Evolutionary conservation across 2,113 vertebrate genomes (phyloP), one percentile per base, ranked within the genome.

Genomic region (Scortum barcoo): DNA sequence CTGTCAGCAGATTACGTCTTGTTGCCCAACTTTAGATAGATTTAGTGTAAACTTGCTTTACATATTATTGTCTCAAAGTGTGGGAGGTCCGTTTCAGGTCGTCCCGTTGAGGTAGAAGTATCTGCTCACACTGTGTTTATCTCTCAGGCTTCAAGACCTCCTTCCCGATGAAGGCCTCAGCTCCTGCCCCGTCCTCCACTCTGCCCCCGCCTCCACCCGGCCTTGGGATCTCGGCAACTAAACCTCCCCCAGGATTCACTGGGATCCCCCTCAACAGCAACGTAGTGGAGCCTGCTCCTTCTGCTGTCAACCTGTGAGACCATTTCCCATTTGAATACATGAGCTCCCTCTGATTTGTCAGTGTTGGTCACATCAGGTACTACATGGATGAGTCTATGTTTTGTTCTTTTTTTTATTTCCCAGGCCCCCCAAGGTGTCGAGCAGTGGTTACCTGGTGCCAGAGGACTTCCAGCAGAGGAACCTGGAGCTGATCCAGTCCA

Each of bases 381-480:
- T 4, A 8, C 73, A 28, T 83, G 12, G 26, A n/a, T 42, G 24
- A 56, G 54, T 30, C 4, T 4, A 46, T 57, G 65, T 30, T 20
- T 46, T 48, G 44, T 5, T n/a, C 44, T 28, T 75, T 36, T 22
- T 30, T 16, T 3, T 11, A 17, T 48, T 19, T 14, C 22, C 30
- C 81, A 97, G 96, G 70, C 84, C 94, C 40, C 92, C 89, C 30
- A 89, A 91, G 51, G 75, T 75, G 60, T 89, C 82, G 0, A 90
- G 93, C 70, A 80, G 36, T 10, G 91, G 94, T 6, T 99, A 99
- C 94, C 85, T 97, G 84, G 94, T 96, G 50, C 97, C 98, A 0
- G 97, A 98, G 11, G 96, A 99, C 93, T 99, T 99, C 86, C 96
- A 97, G 71, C 95, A 97, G 78, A 95, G 98, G 88, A 99, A 99